These are phyloP conservation scores for Nothocercus nigrocapillus DNA, from an alignment of 2,113 vertebrate species.

Conservation along the genomic window DNA sequence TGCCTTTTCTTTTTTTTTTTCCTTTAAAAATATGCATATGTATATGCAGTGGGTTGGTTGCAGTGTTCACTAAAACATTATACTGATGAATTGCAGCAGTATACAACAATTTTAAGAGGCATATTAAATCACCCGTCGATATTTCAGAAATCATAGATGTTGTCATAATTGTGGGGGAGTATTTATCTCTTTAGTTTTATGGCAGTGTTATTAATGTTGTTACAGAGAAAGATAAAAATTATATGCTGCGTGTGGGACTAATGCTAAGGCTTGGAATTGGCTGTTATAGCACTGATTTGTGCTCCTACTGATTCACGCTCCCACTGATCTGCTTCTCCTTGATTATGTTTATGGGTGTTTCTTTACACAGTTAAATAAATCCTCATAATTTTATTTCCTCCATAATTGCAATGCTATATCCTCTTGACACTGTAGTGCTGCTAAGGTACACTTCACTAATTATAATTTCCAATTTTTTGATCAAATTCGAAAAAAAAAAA, in stretches of 20 bases:
- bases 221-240: not conserved
- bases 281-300: not conserved
- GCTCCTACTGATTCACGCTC: not conserved
- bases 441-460: not conserved
- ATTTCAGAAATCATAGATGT: not conserved
- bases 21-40: no score
- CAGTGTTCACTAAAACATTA: not conserved
- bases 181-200: not conserved
- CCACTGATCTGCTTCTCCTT: not conserved
- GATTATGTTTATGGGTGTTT: not conserved
- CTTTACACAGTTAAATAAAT: not conserved
- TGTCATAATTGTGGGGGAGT: not conserved
- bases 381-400: not conserved
- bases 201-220: not conserved
- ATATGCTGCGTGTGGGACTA: not conserved
- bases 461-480: not conserved
- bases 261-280: not conserved
- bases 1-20: no score
- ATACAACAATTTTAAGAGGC: not conserved
- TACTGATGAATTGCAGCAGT: not conserved
- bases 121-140: not conserved
- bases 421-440: not conserved
- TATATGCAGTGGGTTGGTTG: no score
- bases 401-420: accelerated
- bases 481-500: not conserved